Conservation (phyloP, 2,113 vertebrate species). For the Panurus biarmicus region DNA sequence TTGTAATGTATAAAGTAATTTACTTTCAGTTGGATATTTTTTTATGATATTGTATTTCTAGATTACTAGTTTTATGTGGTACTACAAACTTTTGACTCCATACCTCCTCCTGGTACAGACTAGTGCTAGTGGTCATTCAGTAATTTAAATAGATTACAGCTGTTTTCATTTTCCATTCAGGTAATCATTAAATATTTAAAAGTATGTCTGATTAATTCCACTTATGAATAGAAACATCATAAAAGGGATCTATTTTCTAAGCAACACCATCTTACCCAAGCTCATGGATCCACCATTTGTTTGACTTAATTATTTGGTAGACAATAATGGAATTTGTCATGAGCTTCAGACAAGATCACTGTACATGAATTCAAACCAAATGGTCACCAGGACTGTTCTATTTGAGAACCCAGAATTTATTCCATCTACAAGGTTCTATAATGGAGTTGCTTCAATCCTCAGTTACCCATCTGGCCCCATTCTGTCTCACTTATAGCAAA, state of each 20-base stretch:
- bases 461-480: neutral
- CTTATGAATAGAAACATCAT: neutral
- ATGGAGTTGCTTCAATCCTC: neutral
- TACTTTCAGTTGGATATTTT: neutral
- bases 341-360: neutral
- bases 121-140: neutral
- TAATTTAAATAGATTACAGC: neutral
- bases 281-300: accelerated
- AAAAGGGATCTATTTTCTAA: neutral
- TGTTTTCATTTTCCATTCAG: neutral
- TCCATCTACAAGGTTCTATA: neutral
- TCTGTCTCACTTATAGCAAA: neutral
- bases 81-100: neutral
- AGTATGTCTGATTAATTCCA: neutral
- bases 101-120: neutral
- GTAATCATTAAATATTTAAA: neutral
- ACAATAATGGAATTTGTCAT: neutral
- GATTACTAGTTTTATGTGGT: neutral
- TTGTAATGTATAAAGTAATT: neutral
- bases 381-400: neutral
- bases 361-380: neutral
- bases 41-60: neutral
- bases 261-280: neutral
- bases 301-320: neutral
- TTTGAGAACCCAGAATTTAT: neutral